Conservation (phyloP, 2,888 invertebrate species). For the Onchidella celtica region DNA sequence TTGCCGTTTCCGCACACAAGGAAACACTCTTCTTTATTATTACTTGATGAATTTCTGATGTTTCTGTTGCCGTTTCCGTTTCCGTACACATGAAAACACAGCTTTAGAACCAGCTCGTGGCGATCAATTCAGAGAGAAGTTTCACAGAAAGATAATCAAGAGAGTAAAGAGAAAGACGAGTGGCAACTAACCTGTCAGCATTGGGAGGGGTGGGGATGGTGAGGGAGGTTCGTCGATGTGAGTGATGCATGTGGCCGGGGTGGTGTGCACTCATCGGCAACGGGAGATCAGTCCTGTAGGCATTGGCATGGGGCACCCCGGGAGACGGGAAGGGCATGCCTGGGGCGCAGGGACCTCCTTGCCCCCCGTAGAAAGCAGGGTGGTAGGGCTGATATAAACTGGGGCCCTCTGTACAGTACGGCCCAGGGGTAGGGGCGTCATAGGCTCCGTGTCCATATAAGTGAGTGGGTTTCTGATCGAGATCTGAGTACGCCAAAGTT, state of each 20-base stretch:
- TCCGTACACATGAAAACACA: no score
- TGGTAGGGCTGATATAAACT: slow-evolving; percentile 62
- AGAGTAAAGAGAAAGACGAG: no score
- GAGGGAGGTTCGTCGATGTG: slow-evolving; percentile 67
- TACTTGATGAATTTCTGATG: no score
- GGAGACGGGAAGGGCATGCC: slow-evolving; percentile 47
- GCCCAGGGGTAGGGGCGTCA: slow-evolving; percentile 54
- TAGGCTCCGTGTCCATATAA: slow-evolving; percentile 55
- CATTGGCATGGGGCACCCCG: slow-evolving; percentile 54
- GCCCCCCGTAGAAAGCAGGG: slow-evolving; percentile 64
- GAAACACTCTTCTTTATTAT: no score
- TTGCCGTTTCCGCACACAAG: no score
- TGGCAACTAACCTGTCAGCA: slow-evolving; percentile 68
- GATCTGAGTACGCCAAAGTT: slow-evolving; percentile 50
- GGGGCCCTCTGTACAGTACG: slow-evolving; percentile 54
- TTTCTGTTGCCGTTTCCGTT: no score
- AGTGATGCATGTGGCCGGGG: slow-evolving; percentile 57
- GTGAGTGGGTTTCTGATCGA: slow-evolving; percentile 64
- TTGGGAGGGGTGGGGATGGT: slow-evolving; percentile 70
- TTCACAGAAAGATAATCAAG: no score
- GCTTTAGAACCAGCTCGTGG: no score
- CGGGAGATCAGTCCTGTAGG: slow-evolving; percentile 55
- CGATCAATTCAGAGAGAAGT: no score
- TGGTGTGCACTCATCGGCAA: slow-evolving; percentile 59
- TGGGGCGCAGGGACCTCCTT: slow-evolving; percentile 48